These are phyloP conservation scores for Ophion costatus DNA, from an alignment of 2,888 invertebrate species.

Conservation along the genomic window DNA sequence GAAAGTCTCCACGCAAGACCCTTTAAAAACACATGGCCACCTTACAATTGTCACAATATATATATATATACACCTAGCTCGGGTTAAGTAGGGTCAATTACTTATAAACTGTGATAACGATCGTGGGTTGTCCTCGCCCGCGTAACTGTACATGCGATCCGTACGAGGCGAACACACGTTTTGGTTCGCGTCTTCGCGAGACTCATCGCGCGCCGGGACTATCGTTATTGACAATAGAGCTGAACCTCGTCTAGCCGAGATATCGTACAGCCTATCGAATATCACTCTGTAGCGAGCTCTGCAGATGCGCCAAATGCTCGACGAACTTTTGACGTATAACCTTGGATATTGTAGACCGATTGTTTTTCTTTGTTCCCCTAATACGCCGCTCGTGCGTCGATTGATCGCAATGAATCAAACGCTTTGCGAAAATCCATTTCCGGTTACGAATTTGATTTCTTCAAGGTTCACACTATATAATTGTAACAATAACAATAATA, in stretches of 20 bases:
- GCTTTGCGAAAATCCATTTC: no score
- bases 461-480: no score
- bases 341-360: neutral
- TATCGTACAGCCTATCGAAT: neutral
- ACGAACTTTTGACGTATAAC: neutral
- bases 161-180: constrained; percentile 69
- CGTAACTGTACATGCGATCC: constrained; percentile 47
- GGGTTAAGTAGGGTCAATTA: constrained; percentile 76
- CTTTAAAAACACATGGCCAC: neutral
- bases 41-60: neutral
- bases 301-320: neutral
- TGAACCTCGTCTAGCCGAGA: constrained; percentile 2
- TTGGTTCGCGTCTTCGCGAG: constrained; percentile 55
- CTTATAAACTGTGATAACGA: constrained; percentile 72
- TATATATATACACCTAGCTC: constrained; percentile 61
- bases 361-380: neutral
- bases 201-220: neutral
- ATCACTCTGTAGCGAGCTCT: neutral
- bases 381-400: no score
- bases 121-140: constrained; percentile 67
- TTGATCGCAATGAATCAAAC: no score
- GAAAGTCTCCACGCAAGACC: neutral
- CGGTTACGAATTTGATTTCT: no score
- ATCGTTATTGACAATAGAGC: constrained; percentile 63
- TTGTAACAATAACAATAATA: no score